Conservation (phyloP, 1,140 invertebrate genomes). For the Octopus bimaculoides region DNA sequence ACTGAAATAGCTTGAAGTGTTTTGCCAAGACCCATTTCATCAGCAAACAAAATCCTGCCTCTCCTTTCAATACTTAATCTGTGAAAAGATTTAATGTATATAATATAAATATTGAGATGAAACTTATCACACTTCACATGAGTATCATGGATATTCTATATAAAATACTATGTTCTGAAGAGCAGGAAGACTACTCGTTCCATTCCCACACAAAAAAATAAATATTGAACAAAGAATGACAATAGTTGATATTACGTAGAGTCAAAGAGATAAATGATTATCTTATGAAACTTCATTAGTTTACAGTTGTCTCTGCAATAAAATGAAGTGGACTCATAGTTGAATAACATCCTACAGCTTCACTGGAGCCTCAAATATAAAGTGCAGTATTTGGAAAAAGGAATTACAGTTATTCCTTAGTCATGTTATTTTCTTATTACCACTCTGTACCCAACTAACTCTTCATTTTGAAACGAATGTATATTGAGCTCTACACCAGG, state of each 20-base stretch:
- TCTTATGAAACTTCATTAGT: no score
- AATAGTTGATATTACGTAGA: not conserved
- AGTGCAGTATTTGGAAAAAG: no score
- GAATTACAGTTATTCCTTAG: no score
- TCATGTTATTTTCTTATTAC: no score
- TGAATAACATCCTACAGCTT: no score
- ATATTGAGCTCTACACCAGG: no score
- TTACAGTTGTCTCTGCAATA: no score
- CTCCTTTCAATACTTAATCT: constrained; percentile 43
- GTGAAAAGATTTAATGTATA: constrained; percentile 17
- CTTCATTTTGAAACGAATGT: no score
- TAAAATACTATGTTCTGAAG: not conserved
- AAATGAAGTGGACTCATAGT: no score
- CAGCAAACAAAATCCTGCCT: constrained; percentile 43
- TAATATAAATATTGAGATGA: not conserved
- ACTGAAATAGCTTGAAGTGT: constrained; percentile 93
- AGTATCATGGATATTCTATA: not conserved
- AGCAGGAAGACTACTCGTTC: not conserved
- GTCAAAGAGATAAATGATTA: not conserved
- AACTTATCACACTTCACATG: not conserved
- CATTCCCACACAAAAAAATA: not conserved
- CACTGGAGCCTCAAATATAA: no score
- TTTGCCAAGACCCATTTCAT: constrained; percentile 92
- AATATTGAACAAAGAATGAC: not conserved
- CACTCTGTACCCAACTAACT: no score